These are phyloP conservation scores for Eurosta solidaginis DNA, from an alignment of 1,140 invertebrate species.

Conservation along the genomic window DNA sequence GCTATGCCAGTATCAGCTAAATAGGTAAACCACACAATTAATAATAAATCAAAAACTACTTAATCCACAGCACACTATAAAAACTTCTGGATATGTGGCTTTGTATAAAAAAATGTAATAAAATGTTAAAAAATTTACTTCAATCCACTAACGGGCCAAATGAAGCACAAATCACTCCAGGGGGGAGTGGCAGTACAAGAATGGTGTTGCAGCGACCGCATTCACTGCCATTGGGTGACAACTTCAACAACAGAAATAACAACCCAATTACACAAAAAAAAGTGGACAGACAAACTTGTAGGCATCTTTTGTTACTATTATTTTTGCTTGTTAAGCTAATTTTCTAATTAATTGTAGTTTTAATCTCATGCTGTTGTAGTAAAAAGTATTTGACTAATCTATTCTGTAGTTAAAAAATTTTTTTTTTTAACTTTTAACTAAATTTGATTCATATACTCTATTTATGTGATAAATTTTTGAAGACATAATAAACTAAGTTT, in stretches of 20 bases:
- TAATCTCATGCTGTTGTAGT: no score
- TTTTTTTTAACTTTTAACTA: no score
- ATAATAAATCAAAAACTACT: no score
- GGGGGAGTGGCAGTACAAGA: background rate
- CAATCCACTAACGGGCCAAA: background rate
- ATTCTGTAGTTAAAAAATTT: no score
- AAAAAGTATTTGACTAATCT: no score
- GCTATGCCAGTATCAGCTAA: no score
- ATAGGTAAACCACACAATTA: no score
- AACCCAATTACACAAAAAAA: background rate
- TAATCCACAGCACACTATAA: background rate
- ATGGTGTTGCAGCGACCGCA: background rate
- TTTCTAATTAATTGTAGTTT: background rate
- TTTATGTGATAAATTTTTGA: no score
- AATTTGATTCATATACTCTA: no score
- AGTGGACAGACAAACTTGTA: background rate
- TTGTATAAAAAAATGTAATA: background rate
- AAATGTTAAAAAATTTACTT: background rate
- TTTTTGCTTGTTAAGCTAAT: background rate
- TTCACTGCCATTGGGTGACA: background rate
- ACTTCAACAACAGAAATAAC: background rate
- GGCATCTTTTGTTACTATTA: slow-evolving; percentile 4
- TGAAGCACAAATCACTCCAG: background rate
- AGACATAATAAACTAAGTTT: no score
- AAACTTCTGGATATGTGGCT: background rate